A percentile compares a stretch with the other conserved stretches of the same genome.
Evolutionary conservation across 1,140 invertebrate genomes (phyloP).

Genomic region (Neoseiulus cucumeris): DNA sequence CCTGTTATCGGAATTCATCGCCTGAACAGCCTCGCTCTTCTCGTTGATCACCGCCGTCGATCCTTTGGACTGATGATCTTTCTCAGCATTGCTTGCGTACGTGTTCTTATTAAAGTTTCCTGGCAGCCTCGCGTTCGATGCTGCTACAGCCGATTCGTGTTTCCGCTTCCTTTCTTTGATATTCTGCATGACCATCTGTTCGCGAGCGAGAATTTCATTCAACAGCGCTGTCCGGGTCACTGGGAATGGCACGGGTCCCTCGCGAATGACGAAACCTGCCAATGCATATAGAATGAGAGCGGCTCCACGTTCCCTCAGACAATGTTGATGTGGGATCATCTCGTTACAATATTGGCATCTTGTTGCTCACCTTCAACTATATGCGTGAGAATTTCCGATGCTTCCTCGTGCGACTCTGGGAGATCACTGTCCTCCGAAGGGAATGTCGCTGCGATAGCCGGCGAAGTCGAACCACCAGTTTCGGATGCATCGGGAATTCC

Average conservation of each 20-base stretch:
- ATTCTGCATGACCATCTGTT: conserved; percentile 19
- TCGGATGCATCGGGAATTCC: no score
- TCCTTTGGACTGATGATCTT: no score
- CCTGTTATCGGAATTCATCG: no score
- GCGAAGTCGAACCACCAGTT: not conserved
- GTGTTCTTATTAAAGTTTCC: no score
- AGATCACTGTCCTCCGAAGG: not conserved
- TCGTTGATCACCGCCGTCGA: no score
- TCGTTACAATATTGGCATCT: no score
- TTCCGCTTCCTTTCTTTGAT: conserved; percentile 11
- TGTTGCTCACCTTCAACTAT: not conserved
- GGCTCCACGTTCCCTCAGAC: no score
- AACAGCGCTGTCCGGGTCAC: conserved; percentile 14
- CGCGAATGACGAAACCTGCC: conserved; percentile 76
- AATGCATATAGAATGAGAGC: no score
- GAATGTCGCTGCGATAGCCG: not conserved
- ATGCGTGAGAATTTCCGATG: conserved; percentile 3
- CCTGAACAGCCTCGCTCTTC: no score
- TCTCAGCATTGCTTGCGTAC: no score
- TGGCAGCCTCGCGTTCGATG: no score
- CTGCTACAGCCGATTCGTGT: not conserved
- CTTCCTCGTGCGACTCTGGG: not conserved
- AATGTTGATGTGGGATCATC: no score
- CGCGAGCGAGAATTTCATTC: conserved; percentile 14
- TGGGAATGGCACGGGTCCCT: conserved; percentile 34